phyloP scores from a whole-genome alignment of 2,888 invertebrate species.

The Acanthosepion lycidas region DNA sequence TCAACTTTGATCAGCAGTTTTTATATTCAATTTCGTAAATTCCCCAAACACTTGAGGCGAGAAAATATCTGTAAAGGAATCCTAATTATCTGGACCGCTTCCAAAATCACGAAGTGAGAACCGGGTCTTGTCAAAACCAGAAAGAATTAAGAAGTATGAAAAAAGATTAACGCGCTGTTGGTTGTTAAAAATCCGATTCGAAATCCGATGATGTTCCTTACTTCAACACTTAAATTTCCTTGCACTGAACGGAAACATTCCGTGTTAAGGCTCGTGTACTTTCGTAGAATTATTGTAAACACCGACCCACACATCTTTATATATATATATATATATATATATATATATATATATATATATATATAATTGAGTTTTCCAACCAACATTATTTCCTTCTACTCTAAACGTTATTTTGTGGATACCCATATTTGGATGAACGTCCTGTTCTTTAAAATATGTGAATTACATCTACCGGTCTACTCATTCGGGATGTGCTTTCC shows the following conservation, averaged over 20 bases:
- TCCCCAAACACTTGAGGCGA: neutral
- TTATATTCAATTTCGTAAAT: neutral
- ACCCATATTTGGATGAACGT: too few relatives aligned
- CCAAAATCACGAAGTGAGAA: neutral
- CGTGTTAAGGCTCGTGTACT: too few relatives aligned
- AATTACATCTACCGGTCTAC: too few relatives aligned
- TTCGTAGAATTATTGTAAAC: neutral
- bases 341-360: too few relatives aligned
- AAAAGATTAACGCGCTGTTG: neutral
- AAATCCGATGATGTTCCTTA: neutral
- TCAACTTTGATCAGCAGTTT: too few relatives aligned
- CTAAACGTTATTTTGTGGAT: too few relatives aligned
- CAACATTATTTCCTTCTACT: too few relatives aligned
- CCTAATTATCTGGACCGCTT: neutral
- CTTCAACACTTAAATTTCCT: neutral
- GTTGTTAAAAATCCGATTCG: neutral
- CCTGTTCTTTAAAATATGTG: too few relatives aligned
- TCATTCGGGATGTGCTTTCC: too few relatives aligned
- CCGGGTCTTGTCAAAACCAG: too few relatives aligned
- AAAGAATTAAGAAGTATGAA: neutral
- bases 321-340: neutral
- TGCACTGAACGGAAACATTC: neutral
- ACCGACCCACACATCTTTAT: neutral
- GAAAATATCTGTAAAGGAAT: neutral
- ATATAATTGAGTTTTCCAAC: too few relatives aligned